These are phyloP conservation scores for Melanotaenia duboulayi DNA, from an alignment of 2,113 vertebrate genomes.

Conservation along the genomic window DNA sequence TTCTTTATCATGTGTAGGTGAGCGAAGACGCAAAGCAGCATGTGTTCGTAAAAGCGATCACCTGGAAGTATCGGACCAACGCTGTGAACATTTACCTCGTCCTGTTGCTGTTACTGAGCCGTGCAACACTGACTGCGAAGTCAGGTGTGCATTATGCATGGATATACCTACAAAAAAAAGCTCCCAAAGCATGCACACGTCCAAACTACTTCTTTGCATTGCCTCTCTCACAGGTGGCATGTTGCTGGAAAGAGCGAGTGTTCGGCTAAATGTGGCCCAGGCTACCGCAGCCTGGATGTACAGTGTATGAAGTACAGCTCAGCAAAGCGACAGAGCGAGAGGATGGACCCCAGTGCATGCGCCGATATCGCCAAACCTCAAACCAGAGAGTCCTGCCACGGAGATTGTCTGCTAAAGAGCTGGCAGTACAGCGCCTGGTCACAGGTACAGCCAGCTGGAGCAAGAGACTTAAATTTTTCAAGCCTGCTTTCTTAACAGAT, in stretches of 20 bases:
- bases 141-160: constrained; percentile 84
- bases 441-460: constrained; percentile 82
- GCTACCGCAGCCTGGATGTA: constrained; percentile 87
- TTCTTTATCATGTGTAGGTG: constrained; percentile 65
- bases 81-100: constrained; percentile 85
- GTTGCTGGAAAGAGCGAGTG: constrained; percentile 91
- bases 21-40: constrained; percentile 82
- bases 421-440: constrained; percentile 97
- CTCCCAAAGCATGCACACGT: neutral
- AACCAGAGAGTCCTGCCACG: constrained; percentile 88
- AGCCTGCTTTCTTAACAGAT: neutral
- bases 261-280: constrained; percentile 90
- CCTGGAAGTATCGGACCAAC: constrained; percentile 88
- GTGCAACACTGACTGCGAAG: constrained; percentile 93
- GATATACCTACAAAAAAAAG: neutral
- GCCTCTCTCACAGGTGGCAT: constrained; percentile 86
- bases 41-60: constrained; percentile 90
- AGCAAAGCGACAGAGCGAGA: constrained; percentile 82
- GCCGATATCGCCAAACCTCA: constrained; percentile 86
- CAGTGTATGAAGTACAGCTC: constrained; percentile 90
- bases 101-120: constrained; percentile 82
- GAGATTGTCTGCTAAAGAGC: constrained; percentile 88
- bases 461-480: neutral
- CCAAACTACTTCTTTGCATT: neutral
- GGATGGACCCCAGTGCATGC: constrained; percentile 85